Conservation (phyloP, 2,113 vertebrate genomes). For the Heterotilapia buettikoferi region DNA sequence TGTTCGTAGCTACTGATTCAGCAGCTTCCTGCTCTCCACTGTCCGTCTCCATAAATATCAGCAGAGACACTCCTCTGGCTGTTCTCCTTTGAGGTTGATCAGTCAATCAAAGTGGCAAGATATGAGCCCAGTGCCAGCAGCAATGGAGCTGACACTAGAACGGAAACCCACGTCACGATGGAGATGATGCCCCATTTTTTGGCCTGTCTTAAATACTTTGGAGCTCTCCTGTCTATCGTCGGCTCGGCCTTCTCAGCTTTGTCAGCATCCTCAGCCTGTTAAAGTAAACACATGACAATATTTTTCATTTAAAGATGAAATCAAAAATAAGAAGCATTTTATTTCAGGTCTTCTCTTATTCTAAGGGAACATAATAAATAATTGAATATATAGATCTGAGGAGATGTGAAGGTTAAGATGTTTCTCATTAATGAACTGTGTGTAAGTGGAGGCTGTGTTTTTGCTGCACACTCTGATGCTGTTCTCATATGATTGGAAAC, state of each 20-base stretch:
- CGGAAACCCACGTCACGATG: constrained; percentile 56
- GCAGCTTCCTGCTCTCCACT: background rate
- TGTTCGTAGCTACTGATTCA: background rate
- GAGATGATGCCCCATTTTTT: constrained; percentile 57
- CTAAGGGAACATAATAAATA: background rate
- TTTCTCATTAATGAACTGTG: background rate
- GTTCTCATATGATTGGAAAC: background rate
- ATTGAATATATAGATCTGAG: background rate
- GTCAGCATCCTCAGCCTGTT: constrained; percentile 24
- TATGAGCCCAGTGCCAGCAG: constrained; percentile 51
- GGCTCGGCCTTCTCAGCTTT: background rate
- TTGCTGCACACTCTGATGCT: background rate
- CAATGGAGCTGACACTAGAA: constrained; percentile 45
- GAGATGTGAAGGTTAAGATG: background rate
- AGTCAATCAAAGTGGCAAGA: constrained; percentile 41
- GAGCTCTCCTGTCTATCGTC: fast-evolving
- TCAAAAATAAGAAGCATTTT: background rate
- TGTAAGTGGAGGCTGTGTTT: background rate
- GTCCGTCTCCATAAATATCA: background rate
- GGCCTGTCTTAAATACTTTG: constrained; percentile 18
- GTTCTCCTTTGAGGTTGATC: background rate
- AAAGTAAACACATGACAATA: background rate
- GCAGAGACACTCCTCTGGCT: background rate
- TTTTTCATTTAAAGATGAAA: background rate
- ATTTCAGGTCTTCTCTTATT: background rate